phyloP scores from a whole-genome alignment of 2,888 invertebrate species.

The Polia nebulosa region DNA sequence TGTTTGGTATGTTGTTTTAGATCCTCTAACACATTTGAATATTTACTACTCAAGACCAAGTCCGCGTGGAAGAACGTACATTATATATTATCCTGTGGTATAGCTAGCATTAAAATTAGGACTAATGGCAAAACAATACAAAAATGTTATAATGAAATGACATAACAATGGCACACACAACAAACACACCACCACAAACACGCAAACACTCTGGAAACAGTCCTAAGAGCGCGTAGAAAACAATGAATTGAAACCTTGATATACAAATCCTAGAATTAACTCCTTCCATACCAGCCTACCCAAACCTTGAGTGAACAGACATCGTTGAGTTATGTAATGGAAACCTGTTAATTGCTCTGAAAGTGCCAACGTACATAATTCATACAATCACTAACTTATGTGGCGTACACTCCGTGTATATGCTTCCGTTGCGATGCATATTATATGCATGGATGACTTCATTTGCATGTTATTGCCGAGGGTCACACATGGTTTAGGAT shows the following conservation, averaged over 20 bases:
- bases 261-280: neutral
- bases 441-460: conserved; percentile 67
- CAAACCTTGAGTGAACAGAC: conserved; percentile 79
- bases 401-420: conserved; percentile 72
- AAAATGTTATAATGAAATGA: no score
- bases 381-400: conserved; percentile 84
- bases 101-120: no score
- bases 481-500: conserved; percentile 20
- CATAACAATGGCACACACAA: no score
- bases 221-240: no score
- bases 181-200: no score
- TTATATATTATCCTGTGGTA: no score
- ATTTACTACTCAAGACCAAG: no score
- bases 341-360: conserved; percentile 89
- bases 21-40: no score
- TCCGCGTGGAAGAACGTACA: no score
- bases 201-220: no score
- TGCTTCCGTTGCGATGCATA: conserved; percentile 63
- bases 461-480: conserved; percentile 55
- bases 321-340: conserved; percentile 90
- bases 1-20: no score
- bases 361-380: conserved; percentile 90
- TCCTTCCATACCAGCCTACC: conserved; percentile 72
- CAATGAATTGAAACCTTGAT: neutral
- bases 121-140: no score